Percentiles rank a stretch among this genome's conserved stretches.
Conservation (phyloP, 2,888 invertebrate genomes). For the Chrysina gloriosa region DNA sequence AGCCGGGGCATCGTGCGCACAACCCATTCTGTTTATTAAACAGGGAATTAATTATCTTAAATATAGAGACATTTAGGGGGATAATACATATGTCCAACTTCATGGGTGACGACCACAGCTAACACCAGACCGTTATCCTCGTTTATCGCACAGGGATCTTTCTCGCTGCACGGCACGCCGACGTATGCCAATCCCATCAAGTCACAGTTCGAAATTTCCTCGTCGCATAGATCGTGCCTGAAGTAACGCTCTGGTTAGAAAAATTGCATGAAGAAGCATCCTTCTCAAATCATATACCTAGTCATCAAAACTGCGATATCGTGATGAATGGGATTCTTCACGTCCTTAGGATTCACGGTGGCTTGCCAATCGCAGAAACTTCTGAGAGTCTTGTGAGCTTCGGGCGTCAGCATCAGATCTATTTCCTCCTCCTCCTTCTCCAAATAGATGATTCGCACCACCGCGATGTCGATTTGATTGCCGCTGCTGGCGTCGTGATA, state of each 20-base stretch:
- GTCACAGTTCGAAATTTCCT: conserved; percentile 65
- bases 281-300: conserved; percentile 63
- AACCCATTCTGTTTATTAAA: conserved; percentile 63
- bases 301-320: conserved; percentile 73
- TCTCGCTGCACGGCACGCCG: conserved; percentile 72
- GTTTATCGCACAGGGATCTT: conserved; percentile 74
- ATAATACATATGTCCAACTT: conserved; percentile 77
- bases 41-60: conserved; percentile 36
- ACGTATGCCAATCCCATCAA: conserved; percentile 76
- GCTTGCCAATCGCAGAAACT: conserved; percentile 76
- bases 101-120: conserved; percentile 75
- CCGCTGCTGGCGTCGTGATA: conserved; percentile 67
- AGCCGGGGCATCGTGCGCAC: conserved; percentile 63
- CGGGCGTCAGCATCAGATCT: conserved; percentile 65
- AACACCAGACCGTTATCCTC: conserved; percentile 75
- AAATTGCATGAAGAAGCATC: not conserved
- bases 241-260: conserved; percentile 16
- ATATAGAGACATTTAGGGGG: not conserved
- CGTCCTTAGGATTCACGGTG: conserved; percentile 68
- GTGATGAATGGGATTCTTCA: conserved; percentile 71
- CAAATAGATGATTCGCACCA: conserved; percentile 70
- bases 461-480: conserved; percentile 70
- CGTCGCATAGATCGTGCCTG: conserved; percentile 70
- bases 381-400: conserved; percentile 70
- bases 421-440: conserved; percentile 68